Base-by-base conservation (phyloP, 2,888 invertebrate species). In the Dicycla oo region DNA sequence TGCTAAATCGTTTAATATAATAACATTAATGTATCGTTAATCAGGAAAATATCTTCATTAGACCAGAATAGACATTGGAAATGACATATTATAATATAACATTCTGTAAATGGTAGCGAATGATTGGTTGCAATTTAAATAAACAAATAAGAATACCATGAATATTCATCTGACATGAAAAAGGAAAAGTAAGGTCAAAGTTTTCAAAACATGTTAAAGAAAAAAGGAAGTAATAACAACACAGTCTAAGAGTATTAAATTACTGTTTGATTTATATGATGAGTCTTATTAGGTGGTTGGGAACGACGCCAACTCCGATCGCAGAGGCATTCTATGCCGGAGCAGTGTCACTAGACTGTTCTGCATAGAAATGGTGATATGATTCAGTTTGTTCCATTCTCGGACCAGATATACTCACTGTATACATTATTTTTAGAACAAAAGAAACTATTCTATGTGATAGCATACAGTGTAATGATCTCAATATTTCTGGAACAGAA, bases 261-360 rank as follows among this genome's bases (percentile, higher is more conserved):
- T 82, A 81, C 81, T 71, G 56, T 58, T 53, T 66, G 79, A 81
- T 78, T 82, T 75, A 71, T 67, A 58, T 47, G 38, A 26, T 80
- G 66, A 62, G 73, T 65, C 58, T 76, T 80, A 74, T 76, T 81
- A 81, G 71, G 70, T 78, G 69, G 66, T 83, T 87, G 88, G 89
- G 89, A 88, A 84, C 83, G 64, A 43, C 78, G 89, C 90, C 90
- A 90, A 90, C 83, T 87, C 80, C 69, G 83, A 82, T 78, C 78
- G 81, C 79, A 67, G 68, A 75, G 84, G 83, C 77, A 89, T 87
- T 85, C 82, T 81, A 78, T 84, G 82, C 85, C 84, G 86, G 77
- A 84, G 84, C 82, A 80, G 87, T 85, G 87, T 80, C 82, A 80
- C 78, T 67, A 70, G 61, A 80, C 78, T 85, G 83, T 60, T 74